Percentiles rank a stretch among this genome's conserved stretches.
Conservation (phyloP, 2,113 vertebrate genomes). For the Cyprinus carpio region DNA sequence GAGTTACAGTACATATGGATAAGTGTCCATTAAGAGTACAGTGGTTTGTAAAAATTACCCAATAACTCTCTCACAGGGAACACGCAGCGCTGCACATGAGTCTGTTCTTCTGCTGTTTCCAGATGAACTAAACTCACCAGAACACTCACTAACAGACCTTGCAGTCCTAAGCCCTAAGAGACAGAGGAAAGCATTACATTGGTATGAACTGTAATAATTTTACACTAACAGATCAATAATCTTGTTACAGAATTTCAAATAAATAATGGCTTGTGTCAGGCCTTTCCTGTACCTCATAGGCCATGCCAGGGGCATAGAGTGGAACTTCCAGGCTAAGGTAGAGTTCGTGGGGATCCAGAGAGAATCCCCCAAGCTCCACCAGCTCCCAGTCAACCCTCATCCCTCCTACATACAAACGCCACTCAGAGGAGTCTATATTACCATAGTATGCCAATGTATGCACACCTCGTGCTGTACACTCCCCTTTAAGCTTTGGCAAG, state of each 20-base stretch:
- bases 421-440: conserved; percentile 51
- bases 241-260: too few species aligned
- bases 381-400: conserved; percentile 52
- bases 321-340: conserved; percentile 52
- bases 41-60: conserved; percentile 43
- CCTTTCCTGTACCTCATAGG: conserved; percentile 51
- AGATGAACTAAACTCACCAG: conserved; percentile 31
- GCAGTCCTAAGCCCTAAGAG: conserved; percentile 50
- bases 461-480: conserved; percentile 45
- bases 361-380: conserved; percentile 43
- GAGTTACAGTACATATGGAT: not conserved
- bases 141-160: conserved; percentile 48
- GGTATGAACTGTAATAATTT: too few species aligned
- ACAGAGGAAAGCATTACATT: not conserved
- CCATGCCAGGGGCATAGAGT: conserved; percentile 53
- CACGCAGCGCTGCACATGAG: conserved; percentile 35
- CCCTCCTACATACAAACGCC: conserved; percentile 54
- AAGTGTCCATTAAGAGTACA: not conserved
- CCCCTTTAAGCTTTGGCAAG: conserved; percentile 47
- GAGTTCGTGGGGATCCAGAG: conserved; percentile 7
- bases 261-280: not conserved
- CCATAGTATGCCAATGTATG: conserved; percentile 50
- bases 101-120: conserved; percentile 29
- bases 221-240: too few species aligned
- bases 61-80: conserved; percentile 54